Conservation (phyloP, 92 coral and sea anemone genomes). For the Actinostola sp. region DNA sequence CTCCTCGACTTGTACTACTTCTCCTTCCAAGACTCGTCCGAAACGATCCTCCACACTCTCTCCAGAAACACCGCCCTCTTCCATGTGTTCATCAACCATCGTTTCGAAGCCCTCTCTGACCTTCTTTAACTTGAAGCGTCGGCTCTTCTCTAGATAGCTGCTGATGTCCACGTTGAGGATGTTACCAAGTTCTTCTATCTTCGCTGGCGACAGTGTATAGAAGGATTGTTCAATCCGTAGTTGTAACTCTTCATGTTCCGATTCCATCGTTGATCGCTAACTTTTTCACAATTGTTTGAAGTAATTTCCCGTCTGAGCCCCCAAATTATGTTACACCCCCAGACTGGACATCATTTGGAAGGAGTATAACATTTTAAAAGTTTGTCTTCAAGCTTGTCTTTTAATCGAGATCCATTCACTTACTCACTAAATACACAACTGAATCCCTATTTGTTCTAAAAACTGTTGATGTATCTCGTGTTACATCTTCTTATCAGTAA, state of each 20-base stretch:
- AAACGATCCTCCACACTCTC: conserved; percentile 21
- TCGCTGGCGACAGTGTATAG: not conserved
- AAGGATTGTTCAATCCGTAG: conserved; percentile 3
- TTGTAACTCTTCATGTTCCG: not conserved
- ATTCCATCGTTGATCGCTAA: too few species aligned
- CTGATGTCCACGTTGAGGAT: conserved; percentile 13
- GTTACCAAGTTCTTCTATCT: conserved; percentile 5
- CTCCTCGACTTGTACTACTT: not conserved
- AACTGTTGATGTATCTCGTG: too few species aligned
- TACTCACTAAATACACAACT: too few species aligned
- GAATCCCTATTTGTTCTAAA: too few species aligned
- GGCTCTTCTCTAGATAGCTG: not conserved
- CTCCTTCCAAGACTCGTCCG: not conserved
- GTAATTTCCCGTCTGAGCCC: too few species aligned
- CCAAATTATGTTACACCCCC: too few species aligned
- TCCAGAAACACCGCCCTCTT: conserved; percentile 9
- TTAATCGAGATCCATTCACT: too few species aligned
- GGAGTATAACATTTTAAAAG: too few species aligned
- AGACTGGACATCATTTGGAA: too few species aligned
- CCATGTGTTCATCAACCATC: not conserved
- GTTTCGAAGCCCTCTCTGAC: conserved; percentile 12
- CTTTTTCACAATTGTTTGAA: too few species aligned
- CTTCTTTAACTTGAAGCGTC: conserved; percentile 11
- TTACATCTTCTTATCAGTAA: too few species aligned
- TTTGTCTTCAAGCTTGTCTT: too few species aligned